Percentiles rank a stretch among this genome's conserved stretches.
Evolutionary conservation across 1,140 invertebrate species (phyloP).

Genomic region (Papilio polyxenes): DNA sequence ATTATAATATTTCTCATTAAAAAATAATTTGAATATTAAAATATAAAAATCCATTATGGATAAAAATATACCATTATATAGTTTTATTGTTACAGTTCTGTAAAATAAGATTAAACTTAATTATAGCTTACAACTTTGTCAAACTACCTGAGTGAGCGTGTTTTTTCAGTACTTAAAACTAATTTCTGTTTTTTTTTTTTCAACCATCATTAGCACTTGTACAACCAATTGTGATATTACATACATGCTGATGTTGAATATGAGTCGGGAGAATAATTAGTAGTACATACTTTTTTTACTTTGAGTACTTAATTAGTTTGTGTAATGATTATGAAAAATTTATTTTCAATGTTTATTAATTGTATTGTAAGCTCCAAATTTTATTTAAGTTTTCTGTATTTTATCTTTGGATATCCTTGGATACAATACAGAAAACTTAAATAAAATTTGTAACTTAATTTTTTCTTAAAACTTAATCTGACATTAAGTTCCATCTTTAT

Average conservation of each 20-base stretch:
- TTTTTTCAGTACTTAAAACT: conserved; percentile 32
- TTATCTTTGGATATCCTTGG: conserved; percentile 27
- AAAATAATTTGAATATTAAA: not conserved
- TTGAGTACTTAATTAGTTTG: conserved; percentile 51
- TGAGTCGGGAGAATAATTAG: not conserved
- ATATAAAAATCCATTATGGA: conserved; percentile 3
- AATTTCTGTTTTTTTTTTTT: not conserved
- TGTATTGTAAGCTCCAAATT: conserved; percentile 44
- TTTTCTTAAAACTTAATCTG: too few species aligned
- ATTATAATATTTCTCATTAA: not conserved
- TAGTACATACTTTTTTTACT: conserved; percentile 5
- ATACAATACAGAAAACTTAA: too few species aligned
- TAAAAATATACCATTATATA: conserved; percentile 8
- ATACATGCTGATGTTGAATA: not conserved
- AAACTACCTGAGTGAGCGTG: not conserved
- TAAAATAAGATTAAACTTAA: conserved; percentile 3
- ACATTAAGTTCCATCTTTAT: conserved; percentile 8
- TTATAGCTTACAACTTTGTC: conserved; percentile 1
- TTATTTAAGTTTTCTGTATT: conserved; percentile 44
- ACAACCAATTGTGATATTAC: conserved; percentile 14
- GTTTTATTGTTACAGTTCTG: conserved; percentile 3
- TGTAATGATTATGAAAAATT: conserved; percentile 44
- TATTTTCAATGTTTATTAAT: conserved; percentile 40
- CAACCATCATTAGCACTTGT: not conserved
- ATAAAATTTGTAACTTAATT: too few species aligned